Evolutionary conservation across 2,113 vertebrate species (phyloP).

Genomic region (Phainopepla nitens): DNA sequence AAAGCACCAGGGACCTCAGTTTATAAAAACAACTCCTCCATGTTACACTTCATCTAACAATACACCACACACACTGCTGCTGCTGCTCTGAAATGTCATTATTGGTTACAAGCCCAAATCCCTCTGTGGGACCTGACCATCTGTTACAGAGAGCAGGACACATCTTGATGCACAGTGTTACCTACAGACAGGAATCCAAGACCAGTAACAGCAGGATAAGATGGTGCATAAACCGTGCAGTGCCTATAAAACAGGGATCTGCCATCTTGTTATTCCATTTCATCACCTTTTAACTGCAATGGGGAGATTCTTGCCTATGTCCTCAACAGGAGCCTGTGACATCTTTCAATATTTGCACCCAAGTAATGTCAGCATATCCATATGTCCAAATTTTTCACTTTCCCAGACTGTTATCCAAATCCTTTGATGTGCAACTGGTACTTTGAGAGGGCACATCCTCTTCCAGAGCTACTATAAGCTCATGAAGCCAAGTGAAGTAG

Average conservation of each 20-base stretch:
- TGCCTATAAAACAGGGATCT: not conserved
- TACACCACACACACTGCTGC: not conserved
- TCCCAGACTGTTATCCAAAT: not conserved
- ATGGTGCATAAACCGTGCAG: not conserved
- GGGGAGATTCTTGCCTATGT: not conserved
- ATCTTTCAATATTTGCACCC: not conserved
- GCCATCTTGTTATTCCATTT: not conserved
- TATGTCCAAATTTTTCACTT: not conserved
- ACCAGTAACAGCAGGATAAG: not conserved
- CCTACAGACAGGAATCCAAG: not conserved
- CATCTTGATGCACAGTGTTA: not conserved
- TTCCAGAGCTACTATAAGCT: not conserved
- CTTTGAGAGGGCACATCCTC: not conserved
- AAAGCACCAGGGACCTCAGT: not conserved
- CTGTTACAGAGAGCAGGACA: not conserved
- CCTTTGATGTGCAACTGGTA: not conserved
- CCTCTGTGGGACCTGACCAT: conserved; percentile 5
- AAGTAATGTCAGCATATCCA: not conserved
- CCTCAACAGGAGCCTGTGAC: not conserved
- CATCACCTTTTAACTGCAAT: not conserved
- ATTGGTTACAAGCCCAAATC: conserved; percentile 35
- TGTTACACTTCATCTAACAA: not conserved
- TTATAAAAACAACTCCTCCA: not conserved
- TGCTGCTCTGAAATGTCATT: not conserved
- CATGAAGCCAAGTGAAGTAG: not conserved